phyloP scores from a whole-genome alignment of 2,113 vertebrate species.

The Campylomormyrus numenius region DNA sequence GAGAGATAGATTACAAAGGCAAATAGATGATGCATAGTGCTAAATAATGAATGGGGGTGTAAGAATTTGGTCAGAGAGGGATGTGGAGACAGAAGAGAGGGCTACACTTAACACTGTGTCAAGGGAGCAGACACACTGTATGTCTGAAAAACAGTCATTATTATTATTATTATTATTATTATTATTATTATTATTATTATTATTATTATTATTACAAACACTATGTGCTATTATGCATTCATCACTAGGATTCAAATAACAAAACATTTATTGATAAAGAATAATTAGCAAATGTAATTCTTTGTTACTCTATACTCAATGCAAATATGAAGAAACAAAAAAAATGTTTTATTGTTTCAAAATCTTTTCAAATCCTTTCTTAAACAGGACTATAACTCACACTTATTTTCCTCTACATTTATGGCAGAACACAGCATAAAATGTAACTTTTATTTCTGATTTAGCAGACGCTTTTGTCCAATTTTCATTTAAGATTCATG shows the following conservation, averaged over 20 bases:
- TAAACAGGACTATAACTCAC: not conserved
- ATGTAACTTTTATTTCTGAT: not conserved
- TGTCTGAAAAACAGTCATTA: not conserved
- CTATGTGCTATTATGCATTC: too few species aligned
- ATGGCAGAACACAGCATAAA: not conserved
- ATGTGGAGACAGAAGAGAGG: not conserved
- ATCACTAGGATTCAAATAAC: not conserved
- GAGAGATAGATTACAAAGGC: not conserved
- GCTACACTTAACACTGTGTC: not conserved
- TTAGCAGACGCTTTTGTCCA: not conserved
- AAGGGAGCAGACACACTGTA: not conserved
- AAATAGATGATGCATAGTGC: not conserved
- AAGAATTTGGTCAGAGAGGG: not conserved
- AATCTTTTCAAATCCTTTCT: not conserved
- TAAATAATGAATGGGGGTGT: slow-evolving; percentile 1
- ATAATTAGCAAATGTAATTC: not conserved
- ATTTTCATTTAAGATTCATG: not conserved
- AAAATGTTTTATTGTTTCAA: not conserved
- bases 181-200: not conserved
- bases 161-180: not conserved
- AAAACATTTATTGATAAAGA: not conserved
- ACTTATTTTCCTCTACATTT: not conserved
- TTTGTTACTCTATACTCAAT: not conserved
- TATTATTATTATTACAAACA: not conserved
- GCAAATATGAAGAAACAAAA: not conserved